phyloP scores from a whole-genome alignment of 1,140 invertebrate species.

The Maniola jurtina region DNA sequence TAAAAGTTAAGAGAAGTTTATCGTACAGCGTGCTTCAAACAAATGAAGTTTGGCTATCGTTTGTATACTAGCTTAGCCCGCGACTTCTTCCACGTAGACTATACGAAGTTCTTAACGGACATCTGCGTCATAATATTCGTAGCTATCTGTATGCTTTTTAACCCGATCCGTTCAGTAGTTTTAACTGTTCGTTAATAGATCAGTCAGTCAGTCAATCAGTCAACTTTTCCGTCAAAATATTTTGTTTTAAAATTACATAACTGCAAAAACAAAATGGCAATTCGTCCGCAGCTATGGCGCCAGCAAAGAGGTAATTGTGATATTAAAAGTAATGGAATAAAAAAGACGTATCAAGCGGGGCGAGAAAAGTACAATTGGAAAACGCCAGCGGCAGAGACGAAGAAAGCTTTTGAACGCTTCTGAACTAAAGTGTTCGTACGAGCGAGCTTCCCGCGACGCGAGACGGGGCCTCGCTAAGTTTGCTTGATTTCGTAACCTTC shows the following conservation, averaged over 20 bases:
- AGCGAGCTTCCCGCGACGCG: too few relatives aligned
- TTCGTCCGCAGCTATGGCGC: neutral
- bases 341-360: conserved; percentile 30
- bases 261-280: neutral
- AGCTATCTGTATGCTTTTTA: too few relatives aligned
- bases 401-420: conserved; percentile 16
- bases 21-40: neutral
- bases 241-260: neutral
- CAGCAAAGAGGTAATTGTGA: neutral
- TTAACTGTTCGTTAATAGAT: too few relatives aligned
- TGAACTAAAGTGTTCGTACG: conserved; percentile 1
- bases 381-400: conserved; percentile 16
- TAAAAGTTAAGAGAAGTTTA: too few relatives aligned
- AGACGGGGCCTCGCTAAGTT: neutral
- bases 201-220: too few relatives aligned
- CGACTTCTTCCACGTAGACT: too few relatives aligned
- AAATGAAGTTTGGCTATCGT: too few relatives aligned
- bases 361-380: conserved; percentile 34
- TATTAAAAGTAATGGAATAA: conserved; percentile 34
- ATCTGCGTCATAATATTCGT: too few relatives aligned
- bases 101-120: too few relatives aligned
- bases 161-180: too few relatives aligned
- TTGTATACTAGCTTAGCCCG: too few relatives aligned
- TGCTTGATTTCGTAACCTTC: neutral
- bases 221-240: too few relatives aligned